Percentiles rank a stretch among this genome's conserved stretches.
phyloP scores from a whole-genome alignment of 2,797 vertebrate species.

The Artibeus jamaicensis region DNA sequence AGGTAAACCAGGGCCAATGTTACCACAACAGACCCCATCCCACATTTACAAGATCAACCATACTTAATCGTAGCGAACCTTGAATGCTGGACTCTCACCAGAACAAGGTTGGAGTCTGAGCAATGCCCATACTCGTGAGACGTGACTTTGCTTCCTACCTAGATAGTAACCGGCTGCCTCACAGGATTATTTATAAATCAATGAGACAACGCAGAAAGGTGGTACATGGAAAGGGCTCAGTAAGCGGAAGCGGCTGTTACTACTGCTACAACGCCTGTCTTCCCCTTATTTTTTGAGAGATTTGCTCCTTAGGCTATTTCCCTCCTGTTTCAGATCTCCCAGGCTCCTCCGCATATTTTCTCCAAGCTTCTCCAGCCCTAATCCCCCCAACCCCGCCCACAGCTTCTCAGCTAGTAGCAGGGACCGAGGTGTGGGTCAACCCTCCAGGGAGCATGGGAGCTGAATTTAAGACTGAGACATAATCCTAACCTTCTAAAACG shows the following conservation, averaged over 20 bases:
- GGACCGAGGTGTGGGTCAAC: too few relatives aligned
- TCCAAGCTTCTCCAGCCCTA: not conserved
- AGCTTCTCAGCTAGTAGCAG: not conserved
- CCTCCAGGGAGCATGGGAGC: rapidly evolving
- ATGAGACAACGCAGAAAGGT: not conserved
- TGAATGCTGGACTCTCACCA: not conserved
- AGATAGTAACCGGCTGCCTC: not conserved
- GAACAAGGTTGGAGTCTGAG: not conserved
- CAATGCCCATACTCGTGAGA: not conserved
- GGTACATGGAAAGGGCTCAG: not conserved
- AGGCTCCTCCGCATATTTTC: not conserved
- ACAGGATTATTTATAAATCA: not conserved
- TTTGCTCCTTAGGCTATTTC: not conserved
- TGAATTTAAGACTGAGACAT: not conserved
- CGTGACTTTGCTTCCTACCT: not conserved
- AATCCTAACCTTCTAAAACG: not conserved
- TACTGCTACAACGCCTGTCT: not conserved
- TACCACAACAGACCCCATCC: not conserved
- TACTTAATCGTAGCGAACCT: not conserved
- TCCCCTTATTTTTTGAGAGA: not conserved
- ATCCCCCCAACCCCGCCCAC: too few relatives aligned
- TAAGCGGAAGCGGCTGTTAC: not conserved
- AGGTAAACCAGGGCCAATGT: not conserved
- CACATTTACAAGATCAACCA: not conserved
- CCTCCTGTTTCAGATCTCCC: not conserved